Base-by-base conservation (phyloP, 2,888 invertebrate genomes). In the Willowsia nigromaculata region DNA sequence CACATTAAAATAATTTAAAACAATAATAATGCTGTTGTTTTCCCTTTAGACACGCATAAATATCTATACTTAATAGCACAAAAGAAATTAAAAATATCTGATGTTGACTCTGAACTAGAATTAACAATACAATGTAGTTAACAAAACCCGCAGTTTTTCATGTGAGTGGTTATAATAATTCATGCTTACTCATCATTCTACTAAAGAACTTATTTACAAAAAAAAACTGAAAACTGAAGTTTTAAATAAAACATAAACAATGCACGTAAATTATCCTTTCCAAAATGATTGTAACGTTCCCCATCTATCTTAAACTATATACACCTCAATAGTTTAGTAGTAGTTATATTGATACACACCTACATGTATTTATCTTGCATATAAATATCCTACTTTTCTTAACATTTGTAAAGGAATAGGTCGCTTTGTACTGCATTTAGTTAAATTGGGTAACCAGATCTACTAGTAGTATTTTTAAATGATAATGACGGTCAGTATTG, bases 371-470 rank as follows among this genome's bases (percentile, higher is more conserved):
- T n/a, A n/a, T n/a, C n/a, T n/a, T n/a, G n/a, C n/a, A n/a, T 27
- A 15, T 30, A 4, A 0, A n/a, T 37, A 50, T 30, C 40, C 40
- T 43, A 43, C 5, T 43, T 37, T n/a, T 71, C 71, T 71, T 71
- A 43, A 30, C 76, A 47, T 74, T 76, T 80, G 11, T 43, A 71
- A 87, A 84, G 89, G 89, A 89, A 89, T 89, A 89, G 89, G 89
- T 89, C 68, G 56, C 76, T 89, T 89, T 89, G 89, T 89, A 89
- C 89, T 89, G 89, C 84, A 85, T 80, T 78, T 85, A 62, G 30
- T 71, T 80, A 89, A 81, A 85, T 71, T 71, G 89, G 89, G 89
- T 89, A 89, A 89, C 89, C 89, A 89, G 89, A 50, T 81, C 56
- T 80, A 80, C 80, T 89, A 85, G 89, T 81, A 76, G 22, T n/a